Base-by-base conservation (phyloP, 2,797 vertebrate genomes). In the Amblyopsis hoosieri region DNA sequence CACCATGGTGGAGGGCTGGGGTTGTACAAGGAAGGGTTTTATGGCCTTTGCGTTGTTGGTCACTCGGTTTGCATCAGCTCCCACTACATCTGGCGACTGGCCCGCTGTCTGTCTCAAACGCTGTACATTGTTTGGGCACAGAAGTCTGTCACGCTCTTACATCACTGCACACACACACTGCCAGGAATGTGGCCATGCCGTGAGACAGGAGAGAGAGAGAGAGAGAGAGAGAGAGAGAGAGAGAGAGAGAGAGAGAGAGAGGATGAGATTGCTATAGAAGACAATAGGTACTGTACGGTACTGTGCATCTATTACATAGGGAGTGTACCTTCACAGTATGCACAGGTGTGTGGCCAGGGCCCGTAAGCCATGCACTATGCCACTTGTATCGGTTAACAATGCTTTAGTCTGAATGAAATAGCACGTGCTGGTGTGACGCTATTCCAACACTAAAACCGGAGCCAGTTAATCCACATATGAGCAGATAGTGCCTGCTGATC, bases 381-480 rank as follows among this genome's bases (percentile, higher is more conserved):
- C 54, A 67, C 67, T 74, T 79, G 76, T 80, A 80, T 86, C 83
- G 80, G 86, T 92, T 92, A 93, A 92, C 91, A 90, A 92, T 90
- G 86, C 80, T 91, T 91, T 90, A 91, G 88, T 86, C 79, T 84
- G 89, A 86, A 86, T 91, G 89, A 89, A 89, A 89, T 83, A 89
- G 84, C 85, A 81, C 62, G 79, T 75, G 78, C 86, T 87, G 89
- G 79, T 86, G 87, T 86, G 87, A 84, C 86, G 89, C 54, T 56
- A 82, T 77, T 78, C 80, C 83, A 76, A 66, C 66, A 75, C 85
- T 86, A 82, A 87, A 89, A 87, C 75, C 72, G 61, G 71, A 85
- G 85, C 89, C 88, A 89, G 85, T 87, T 87, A 87, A 90, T 90
- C 89, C 90, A 87, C 89, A 86, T 72, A 87, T 88, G 86, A 85